Evolutionary conservation across 2,888 invertebrate species (phyloP), one percentile per base, ranked within the genome.

Genomic region (Monoplex corrugatus): DNA sequence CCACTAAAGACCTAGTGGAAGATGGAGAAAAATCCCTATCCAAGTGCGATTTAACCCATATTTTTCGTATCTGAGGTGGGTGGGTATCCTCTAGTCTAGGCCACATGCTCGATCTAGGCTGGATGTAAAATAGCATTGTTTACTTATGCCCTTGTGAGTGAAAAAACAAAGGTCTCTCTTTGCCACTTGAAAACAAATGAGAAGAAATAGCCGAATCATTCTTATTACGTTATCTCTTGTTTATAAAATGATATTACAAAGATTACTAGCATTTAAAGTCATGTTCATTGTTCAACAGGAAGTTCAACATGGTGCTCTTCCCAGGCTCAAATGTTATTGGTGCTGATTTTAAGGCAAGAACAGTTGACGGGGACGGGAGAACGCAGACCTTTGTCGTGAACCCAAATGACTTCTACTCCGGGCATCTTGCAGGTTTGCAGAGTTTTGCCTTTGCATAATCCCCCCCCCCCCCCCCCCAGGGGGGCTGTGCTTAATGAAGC

Each of bases 261-360:
- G 23, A 13, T 57, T 13, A 57, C 13, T 63, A 63, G 32, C 19
- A 40, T 35, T 19, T 13, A 40, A 35, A 16, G 35, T 68, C 38
- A 35, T 19, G 35, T 38, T 40, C 1, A 38, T 28, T 19, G 35
- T 23, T 80, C 63, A 91, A 40, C 91, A 94, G 94, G 91, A 86
- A 91, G 28, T 94, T 94, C 87, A 92, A 93, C 89, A 82, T 94
- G 50, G 91, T 92, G 45, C 89, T 94, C n/a, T 92, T 92, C 78
- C 92, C 92, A 86, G 91, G 91, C 75, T 92, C 92, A 0, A 86
- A 90, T 13, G 93, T 94, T 10, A 89, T 94, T 28, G 91, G 93
- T 38, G 82, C 90, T 40, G 91, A 92, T 63, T 94, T 94, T 80
- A 92, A 91, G 78, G 93, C 93, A 23, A 89, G 90, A 28, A 84